Base-by-base conservation (phyloP, 2,888 invertebrate genomes). In the Congeria kusceri region DNA sequence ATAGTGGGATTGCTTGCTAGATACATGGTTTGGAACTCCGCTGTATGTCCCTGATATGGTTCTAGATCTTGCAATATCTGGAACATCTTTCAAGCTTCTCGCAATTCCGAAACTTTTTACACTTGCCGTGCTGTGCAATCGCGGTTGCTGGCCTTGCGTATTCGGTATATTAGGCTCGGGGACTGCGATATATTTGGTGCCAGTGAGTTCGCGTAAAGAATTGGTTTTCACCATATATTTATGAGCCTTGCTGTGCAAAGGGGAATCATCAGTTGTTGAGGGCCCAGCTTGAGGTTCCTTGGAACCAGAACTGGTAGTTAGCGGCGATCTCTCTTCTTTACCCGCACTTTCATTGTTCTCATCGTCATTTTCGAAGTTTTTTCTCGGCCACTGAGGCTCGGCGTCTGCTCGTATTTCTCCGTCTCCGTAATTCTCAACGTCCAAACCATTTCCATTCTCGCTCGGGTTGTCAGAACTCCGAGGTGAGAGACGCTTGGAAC, bases 141-240 rank as follows among this genome's bases (percentile, higher is more conserved):
- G 23, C 28, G 18, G 4, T 3, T 18, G 32, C 59, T 59, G 13
- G n/a, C 28, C 28, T 28, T 59, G 32, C 20, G 13, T 13, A 20
- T 81, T 76, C 9, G 70, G 53, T 5, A 77, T 76, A 20, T 81
- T 76, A 7, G 70, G 53, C 5, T 79, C 77, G 13, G 87, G 87
- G 0, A 87, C 87, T 29, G 87, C 85, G 20, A 87, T 87, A 56
- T 72, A 83, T 63, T 84, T 85, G 20, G 81, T 76, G 15, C 80
- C 58, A 13, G 72, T 77, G 9, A 83, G 71, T 29, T 78, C 83
- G 46, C 77, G 77, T 28, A 74, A 62, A 25, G 83, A 75, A 15
- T 75, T 67, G 15, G 53, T 70, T 3, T 57, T 68, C 13, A 83
- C 83, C 70, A 83, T 69, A 28, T 83, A 83, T 32, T 76, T 67